A percentile compares a stretch with the other conserved stretches of the same genome.
Conservation (phyloP, 2,113 vertebrate genomes). For the Eidolon helvum region DNA sequence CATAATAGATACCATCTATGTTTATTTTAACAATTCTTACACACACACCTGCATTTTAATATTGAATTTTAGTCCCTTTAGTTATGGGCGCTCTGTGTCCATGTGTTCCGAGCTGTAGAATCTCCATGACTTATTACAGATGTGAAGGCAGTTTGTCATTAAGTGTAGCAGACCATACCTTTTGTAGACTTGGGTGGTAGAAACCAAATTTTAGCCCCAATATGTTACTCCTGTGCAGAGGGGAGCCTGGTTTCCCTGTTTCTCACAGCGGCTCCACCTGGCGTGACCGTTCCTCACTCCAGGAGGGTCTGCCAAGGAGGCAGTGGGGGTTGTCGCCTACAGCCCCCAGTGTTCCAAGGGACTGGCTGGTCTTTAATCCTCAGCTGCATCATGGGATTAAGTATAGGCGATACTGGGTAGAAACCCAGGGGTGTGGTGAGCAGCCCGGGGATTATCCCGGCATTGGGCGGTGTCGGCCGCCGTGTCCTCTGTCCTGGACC, state of each 20-base stretch:
- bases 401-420: not conserved
- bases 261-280: not conserved
- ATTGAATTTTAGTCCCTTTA: not conserved
- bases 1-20: not conserved
- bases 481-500: not conserved
- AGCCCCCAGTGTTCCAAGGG: not conserved
- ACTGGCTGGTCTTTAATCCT: not conserved
- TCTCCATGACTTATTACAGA: not conserved
- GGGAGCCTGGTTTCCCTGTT: not conserved
- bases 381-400: not conserved
- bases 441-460: not conserved
- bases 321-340: not conserved
- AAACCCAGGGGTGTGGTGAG: not conserved
- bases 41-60: not conserved
- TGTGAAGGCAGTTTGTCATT: not conserved
- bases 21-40: no score
- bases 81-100: not conserved
- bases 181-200: not conserved
- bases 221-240: not conserved
- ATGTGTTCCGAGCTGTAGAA: not conserved
- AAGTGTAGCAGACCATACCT: no score
- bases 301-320: not conserved
- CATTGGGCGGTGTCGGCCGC: not conserved
- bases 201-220: fast-evolving
- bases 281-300: not conserved